Base-by-base conservation (phyloP, 2,888 invertebrate genomes). In the Pristionchus arcanus region DNA sequence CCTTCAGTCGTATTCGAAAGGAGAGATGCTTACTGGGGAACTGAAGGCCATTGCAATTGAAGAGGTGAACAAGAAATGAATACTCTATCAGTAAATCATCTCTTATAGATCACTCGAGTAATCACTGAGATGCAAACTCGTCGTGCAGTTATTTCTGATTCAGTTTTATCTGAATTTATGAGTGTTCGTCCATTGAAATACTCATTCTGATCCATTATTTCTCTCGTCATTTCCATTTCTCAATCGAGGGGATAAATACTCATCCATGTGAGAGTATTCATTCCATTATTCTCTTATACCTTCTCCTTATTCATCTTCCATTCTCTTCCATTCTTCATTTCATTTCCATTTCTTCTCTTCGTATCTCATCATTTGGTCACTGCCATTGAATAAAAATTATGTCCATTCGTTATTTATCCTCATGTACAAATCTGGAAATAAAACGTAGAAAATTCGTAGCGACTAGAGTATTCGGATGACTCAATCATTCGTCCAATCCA, bases 11-110 rank as follows among this genome's bases (percentile, higher is more conserved):
- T 98, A 98, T 95, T 96, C 97, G 86, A 97, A 97, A 92, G 99
- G 99, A 2, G 97, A 97, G 94, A 96, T 99, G 96, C 96, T 99
- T 59, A 98, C 98, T 0, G 99, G 99, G 0, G 97, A 98, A 95
- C 96, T 99, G 90, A 99, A 99, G 96, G 97, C 97, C 95, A 96
- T 97, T 92, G 97, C 98, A 13, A 97, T 98, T 92, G 97, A 90
- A 2, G 92, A 97, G 81, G 96, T 97, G 63, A 95, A 16, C 9
- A 15, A 42, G 11, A 2, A 49, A 49, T 85, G 16, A 19, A 3
- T 84, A n/a, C 16, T n/a, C 9, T 5, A 66, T 66, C 31, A 88
- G 31, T 74, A 11, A 49, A 34, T 74, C n/a, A n/a, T 37, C 37
- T 97, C 68, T 94, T 98, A 34, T 97, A 97, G 71, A 97, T 97